Base-by-base conservation (phyloP, 2,113 vertebrate species). In the Otocyon megalotis region DNA sequence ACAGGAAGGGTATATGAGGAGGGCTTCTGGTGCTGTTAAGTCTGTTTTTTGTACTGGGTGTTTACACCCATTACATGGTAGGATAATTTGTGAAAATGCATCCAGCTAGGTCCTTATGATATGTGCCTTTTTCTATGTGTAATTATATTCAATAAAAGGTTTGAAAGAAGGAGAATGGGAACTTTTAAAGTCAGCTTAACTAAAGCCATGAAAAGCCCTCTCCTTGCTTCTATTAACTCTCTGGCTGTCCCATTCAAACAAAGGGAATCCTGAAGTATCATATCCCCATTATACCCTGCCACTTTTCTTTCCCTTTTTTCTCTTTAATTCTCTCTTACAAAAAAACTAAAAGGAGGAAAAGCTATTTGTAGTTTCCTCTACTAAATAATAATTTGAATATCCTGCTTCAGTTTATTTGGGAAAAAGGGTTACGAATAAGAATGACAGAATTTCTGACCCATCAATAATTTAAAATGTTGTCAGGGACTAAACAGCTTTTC, bases 351-450 rank as follows among this genome's bases (percentile, higher is more conserved):
- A 80, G 37, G 4, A 71, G 0, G 28, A 17, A 71, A 43, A 91
- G 35, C 20, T 60, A 62, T 72, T 54, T 65, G 28, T 90, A 48
- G 8, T 85, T 91, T 94, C 35, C n/a, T 71, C 28, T 15, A 62
- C 30, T 94, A 90, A 93, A 50, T n/a, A 96, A 37, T 81, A 80
- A 58, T 62, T 69, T 69, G 8, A 85, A 62, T 74, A 76, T 69
- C 58, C 30, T 32, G 30, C 16, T 17, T 76, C 43, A n/a, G 7
- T 76, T 63, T 60, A 71, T 54, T 89, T 76, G 60, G 35, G 17
- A 53, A 12, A n/a, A 67, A 37, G 6, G 5, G 28, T 77, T 88
- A 90, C 11, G 86, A 94, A 79, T 77, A 93, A 97, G 60, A 71
- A 77, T 90, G 60, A 79, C 17, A 53, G 83, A 9, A 90, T 82